phyloP scores from a whole-genome alignment of 2,797 vertebrate species.

The Serranus cabrilla region DNA sequence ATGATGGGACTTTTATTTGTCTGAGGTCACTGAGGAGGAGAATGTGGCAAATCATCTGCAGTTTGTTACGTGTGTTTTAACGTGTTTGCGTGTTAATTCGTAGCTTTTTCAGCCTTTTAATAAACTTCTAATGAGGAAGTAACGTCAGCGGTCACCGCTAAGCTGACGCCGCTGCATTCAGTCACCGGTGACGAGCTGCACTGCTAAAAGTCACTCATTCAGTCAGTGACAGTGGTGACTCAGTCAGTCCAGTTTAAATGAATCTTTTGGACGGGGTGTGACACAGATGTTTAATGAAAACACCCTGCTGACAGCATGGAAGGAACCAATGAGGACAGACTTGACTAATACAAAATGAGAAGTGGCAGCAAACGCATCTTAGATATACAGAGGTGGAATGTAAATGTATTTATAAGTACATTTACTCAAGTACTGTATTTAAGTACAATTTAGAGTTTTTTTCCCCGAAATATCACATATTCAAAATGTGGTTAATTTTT shows the following conservation, averaged over 20 bases:
- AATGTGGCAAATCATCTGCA: neutral
- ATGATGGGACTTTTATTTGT: constrained; percentile 6
- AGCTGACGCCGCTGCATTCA: neutral
- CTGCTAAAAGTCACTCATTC: neutral
- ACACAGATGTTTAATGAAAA: constrained; percentile 7
- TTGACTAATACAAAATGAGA: neutral
- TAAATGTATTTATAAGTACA: too few relatives aligned
- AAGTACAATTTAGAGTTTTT: too few relatives aligned
- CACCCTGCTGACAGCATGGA: constrained; percentile 21
- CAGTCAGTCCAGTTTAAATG: neutral
- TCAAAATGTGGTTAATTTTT: too few relatives aligned
- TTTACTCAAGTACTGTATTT: too few relatives aligned
- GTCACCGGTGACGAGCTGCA: neutral
- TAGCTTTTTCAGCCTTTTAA: neutral
- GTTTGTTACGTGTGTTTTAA: neutral
- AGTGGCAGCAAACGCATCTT: too few relatives aligned
- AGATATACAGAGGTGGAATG: too few relatives aligned
- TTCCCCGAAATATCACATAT: too few relatives aligned
- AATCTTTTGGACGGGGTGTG: constrained; percentile 1
- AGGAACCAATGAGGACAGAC: neutral
- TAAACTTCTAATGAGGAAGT: neutral
- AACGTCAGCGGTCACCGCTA: neutral
- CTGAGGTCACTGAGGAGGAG: neutral
- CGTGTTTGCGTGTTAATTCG: constrained; percentile 1
- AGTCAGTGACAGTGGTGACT: neutral